These are phyloP conservation scores for Glossophaga mutica DNA, from an alignment of 2,797 vertebrate species.

Conservation along the genomic window DNA sequence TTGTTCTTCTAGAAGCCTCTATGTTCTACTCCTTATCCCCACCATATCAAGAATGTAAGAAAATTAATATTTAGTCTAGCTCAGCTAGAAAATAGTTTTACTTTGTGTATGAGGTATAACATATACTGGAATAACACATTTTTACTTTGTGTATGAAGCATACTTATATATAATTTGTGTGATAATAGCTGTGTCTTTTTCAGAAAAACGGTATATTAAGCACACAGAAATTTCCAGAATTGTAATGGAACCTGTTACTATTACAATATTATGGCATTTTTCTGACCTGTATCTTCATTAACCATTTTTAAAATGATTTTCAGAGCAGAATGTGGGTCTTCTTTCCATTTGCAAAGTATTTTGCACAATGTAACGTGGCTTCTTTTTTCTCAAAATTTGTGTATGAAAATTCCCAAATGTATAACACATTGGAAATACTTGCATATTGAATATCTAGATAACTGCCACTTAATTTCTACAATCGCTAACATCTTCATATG, in stretches of 20 bases:
- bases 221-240: neutral
- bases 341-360: neutral
- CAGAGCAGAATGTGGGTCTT: neutral
- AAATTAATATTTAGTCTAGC: constrained; percentile 15
- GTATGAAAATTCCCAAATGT: neutral
- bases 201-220: neutral
- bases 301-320: constrained; percentile 3
- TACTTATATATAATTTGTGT: neutral
- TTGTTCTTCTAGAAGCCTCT: neutral
- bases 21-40: neutral
- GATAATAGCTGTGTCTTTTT: neutral
- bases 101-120: neutral
- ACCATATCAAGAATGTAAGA: neutral
- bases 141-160: neutral
- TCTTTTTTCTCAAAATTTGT: neutral
- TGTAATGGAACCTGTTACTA: neutral
- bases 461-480: neutral
- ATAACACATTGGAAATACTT: neutral
- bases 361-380: neutral
- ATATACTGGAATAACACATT: too few species aligned
- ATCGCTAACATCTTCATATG: neutral
- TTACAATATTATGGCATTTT: neutral
- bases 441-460: neutral
- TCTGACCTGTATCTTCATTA: neutral
- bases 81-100: neutral